Evolutionary conservation across 2,113 vertebrate species (phyloP).

Genomic region (Coturnix japonica): DNA sequence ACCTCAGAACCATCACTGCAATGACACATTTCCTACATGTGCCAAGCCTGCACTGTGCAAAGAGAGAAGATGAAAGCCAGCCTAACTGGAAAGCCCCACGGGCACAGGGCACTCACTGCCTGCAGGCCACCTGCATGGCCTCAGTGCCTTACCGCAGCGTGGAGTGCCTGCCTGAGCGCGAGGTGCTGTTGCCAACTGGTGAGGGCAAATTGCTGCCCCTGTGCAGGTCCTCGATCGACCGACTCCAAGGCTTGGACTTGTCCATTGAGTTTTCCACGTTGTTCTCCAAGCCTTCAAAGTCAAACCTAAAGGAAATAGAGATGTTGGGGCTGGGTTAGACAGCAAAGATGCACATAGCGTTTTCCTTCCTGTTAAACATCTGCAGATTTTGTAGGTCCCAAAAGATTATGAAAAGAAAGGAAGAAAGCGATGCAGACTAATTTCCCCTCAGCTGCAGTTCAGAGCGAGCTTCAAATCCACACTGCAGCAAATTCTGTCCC

Average conservation of each 20-base stretch:
- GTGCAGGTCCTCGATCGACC: constrained; percentile 97
- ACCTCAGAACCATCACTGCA: background rate
- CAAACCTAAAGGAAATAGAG: constrained; percentile 81
- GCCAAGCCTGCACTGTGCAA: rapidly evolving
- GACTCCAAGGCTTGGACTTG: constrained; percentile 92
- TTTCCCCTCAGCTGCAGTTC: background rate
- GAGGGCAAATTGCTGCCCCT: constrained; percentile 87
- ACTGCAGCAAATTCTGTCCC: background rate
- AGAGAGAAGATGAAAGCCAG: background rate
- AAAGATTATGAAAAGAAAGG: background rate
- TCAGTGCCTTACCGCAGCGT: constrained; percentile 83
- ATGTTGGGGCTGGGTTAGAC: background rate
- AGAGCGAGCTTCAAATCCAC: background rate
- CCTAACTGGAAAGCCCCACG: rapidly evolving
- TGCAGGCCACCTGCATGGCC: background rate
- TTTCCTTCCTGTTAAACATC: background rate
- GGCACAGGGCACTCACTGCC: rapidly evolving
- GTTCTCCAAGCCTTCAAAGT: constrained; percentile 91
- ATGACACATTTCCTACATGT: rapidly evolving
- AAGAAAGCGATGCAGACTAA: background rate
- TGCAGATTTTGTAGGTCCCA: background rate
- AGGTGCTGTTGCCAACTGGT: constrained; percentile 84
- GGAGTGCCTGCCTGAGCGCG: constrained; percentile 88
- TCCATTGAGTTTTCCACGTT: constrained; percentile 87
- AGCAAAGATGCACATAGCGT: rapidly evolving